phyloP scores from a whole-genome alignment of 2,888 invertebrate species.

The Cordilura impudica region DNA sequence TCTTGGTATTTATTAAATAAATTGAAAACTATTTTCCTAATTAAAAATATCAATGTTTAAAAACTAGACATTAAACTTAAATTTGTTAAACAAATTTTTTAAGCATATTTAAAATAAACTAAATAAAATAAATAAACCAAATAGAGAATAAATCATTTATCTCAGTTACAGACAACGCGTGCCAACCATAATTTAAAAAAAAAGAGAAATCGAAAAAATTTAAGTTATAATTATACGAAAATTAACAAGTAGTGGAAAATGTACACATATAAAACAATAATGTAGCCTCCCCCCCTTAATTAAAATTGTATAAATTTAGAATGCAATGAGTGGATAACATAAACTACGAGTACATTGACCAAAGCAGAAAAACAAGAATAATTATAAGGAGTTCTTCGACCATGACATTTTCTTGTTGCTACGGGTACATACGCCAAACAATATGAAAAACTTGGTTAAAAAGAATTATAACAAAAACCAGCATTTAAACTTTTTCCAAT shows the following conservation, averaged over 20 bases:
- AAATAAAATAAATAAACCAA: no score
- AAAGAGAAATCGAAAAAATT: background rate
- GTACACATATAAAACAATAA: constrained; percentile 7
- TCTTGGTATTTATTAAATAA: no score
- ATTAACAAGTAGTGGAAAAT: background rate
- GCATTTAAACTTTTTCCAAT: no score
- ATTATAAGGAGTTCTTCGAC: constrained; percentile 55
- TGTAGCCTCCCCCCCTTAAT: background rate
- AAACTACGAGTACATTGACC: constrained; percentile 34
- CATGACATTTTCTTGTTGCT: constrained; percentile 58
- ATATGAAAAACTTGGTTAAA: background rate
- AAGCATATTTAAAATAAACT: no score
- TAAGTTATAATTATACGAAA: background rate
- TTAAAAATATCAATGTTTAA: no score
- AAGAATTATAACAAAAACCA: no score
- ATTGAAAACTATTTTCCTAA: no score
- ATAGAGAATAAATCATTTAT: no score
- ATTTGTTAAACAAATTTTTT: no score
- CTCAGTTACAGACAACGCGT: constrained; percentile 18
- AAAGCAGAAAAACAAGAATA: constrained; percentile 26
- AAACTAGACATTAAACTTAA: no score
- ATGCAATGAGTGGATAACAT: constrained; percentile 9
- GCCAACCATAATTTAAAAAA: constrained; percentile 22
- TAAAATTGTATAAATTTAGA: background rate
- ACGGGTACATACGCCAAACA: background rate